These are phyloP conservation scores for Philonicus albiceps DNA, from an alignment of 2,888 invertebrate genomes.

Conservation along the genomic window DNA sequence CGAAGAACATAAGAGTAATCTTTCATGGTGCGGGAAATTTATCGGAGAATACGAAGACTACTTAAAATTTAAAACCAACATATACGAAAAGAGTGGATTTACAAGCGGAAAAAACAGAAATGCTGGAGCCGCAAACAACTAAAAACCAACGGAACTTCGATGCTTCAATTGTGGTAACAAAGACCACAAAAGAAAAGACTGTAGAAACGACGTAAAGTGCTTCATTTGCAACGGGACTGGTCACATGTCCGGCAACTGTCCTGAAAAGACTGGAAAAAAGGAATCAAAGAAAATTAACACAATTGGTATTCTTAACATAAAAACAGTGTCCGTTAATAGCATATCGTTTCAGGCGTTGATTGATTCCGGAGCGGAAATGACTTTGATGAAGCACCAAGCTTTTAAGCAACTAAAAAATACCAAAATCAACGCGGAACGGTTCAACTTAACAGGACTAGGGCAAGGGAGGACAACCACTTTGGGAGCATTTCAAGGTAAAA, in stretches of 20 bases:
- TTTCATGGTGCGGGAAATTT: slow-evolving; percentile 30
- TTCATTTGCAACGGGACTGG: slow-evolving; percentile 54
- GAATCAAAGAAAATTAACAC: background rate
- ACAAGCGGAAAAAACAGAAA: too few relatives aligned
- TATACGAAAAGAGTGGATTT: background rate
- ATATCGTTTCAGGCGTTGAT: background rate
- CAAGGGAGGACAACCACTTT: background rate
- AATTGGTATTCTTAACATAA: background rate
- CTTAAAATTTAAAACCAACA: background rate
- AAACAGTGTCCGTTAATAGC: background rate
- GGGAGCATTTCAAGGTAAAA: background rate
- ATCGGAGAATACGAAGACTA: slow-evolving; percentile 36
- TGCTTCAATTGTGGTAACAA: slow-evolving; percentile 45
- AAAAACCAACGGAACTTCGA: slow-evolving; percentile 1
- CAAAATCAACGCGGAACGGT: background rate
- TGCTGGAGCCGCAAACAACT: background rate
- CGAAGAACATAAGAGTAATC: slow-evolving; percentile 40
- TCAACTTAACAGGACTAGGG: background rate
- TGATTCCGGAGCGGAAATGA: too few relatives aligned
- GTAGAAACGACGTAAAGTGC: slow-evolving; percentile 54
- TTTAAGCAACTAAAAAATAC: background rate
- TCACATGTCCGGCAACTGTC: slow-evolving; percentile 48
- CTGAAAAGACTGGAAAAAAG: background rate
- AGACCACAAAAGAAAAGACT: slow-evolving; percentile 39
- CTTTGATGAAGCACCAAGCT: background rate